Base-by-base conservation (phyloP, 53 echinoderm and acorn worm species). In the Luidia sarsii region DNA sequence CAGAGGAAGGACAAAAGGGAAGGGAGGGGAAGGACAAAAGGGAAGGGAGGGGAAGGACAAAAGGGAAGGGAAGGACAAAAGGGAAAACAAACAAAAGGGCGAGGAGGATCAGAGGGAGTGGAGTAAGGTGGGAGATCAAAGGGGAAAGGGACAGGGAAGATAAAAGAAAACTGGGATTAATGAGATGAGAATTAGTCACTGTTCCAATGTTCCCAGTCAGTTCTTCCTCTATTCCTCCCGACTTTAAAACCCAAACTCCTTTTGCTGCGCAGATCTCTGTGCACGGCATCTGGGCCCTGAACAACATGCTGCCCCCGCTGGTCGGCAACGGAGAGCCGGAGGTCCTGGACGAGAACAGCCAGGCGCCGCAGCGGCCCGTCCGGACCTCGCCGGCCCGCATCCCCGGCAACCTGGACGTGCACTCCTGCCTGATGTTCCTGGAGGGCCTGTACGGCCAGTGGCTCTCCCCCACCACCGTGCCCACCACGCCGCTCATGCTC, bases 271-370 rank as follows among this genome's bases (percentile, higher is more conserved):
- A 95, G 95, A 87, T 95, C 32, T 95, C 95, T 20, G 90, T 95
- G 8, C 92, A 95, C 71, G 95, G 95, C 51, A 92, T 95, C 81
- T 95, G 95, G 95, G 90, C 95, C 13, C 85, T 95, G 49, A 91
- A 95, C 79, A 92, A 90, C 88, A 87, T 95, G 63, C 92, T 92
- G 27, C 90, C 92, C 5, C 90, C 90, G 29, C 30, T 92, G 28
- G 87, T 85, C 4, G 83, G 80, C 7, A 91, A 91, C 28, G 86
- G 88, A 37, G 89, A 85, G 0, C 63, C 72, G 1, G 87, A 87
- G 36, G 48, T 60, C 45, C 29, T 77, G 25, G 59, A 59, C 31
- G 84, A 84, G 73, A 81, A 81, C 60, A 9, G 46, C 43, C 52
- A 80, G 71, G 53, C 67, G 28, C 62, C 53, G 29, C 69, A 79